Evolutionary conservation across 2,888 invertebrate species (phyloP).

Genomic region (Drosophila paucipuncta): DNA sequence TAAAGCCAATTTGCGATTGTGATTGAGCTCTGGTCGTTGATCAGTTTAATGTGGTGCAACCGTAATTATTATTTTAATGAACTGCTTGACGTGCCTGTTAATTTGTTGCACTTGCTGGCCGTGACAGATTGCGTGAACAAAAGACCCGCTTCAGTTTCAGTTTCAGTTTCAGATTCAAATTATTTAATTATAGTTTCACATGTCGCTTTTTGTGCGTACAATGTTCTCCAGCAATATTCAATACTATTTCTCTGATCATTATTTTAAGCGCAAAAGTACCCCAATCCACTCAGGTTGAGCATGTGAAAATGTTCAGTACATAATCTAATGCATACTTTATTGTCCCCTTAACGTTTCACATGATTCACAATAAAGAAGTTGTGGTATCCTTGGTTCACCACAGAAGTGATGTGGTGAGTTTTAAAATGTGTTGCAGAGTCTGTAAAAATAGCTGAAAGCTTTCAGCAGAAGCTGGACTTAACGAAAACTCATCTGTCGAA

Average conservation of each 20-base stretch:
- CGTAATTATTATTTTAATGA: constrained; percentile 46
- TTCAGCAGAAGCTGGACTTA: neutral
- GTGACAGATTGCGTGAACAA: neutral
- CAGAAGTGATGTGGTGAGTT: neutral
- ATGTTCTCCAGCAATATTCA: neutral
- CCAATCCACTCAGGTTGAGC: neutral
- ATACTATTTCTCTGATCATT: neutral
- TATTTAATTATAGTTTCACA: neutral
- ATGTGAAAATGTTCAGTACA: too few species aligned
- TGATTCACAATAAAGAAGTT: neutral
- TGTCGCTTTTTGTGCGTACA: neutral
- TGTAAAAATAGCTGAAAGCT: neutral
- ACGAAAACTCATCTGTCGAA: neutral
- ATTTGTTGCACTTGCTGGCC: neutral
- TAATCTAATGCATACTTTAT: neutral
- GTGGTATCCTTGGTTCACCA: neutral
- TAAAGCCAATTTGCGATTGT: constrained; percentile 48
- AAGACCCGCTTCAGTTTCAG: neutral
- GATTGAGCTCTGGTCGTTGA: constrained; percentile 42
- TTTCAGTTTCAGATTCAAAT: neutral
- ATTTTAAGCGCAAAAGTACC: neutral
- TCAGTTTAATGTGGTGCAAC: constrained; percentile 46
- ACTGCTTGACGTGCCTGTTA: constrained; percentile 21
- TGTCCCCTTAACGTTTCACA: neutral
- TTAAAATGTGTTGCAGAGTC: neutral